Base-by-base conservation (phyloP, 1,140 invertebrate genomes). In the Drosophila subpulchrella region DNA sequence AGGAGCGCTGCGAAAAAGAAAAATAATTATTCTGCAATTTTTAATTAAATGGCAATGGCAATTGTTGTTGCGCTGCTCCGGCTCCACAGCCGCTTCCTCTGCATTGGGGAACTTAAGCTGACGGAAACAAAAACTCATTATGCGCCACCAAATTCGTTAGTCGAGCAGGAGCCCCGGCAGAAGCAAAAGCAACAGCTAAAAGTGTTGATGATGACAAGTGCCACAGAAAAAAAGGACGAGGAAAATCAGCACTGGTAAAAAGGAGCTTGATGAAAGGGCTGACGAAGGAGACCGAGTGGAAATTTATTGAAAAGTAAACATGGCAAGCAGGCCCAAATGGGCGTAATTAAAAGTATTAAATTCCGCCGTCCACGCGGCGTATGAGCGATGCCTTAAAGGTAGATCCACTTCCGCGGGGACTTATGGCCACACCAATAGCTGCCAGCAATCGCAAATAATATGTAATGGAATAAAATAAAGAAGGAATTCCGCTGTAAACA, bases 21-120 rank as follows among this genome's bases (percentile, higher is more conserved):
- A 89, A 81, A 84, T 89, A 89, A 88, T 88, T 88, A 88, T 88
- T 89, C 84, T 89, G 84, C 84, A 88, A 89, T 88, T 88, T 88
- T 88, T 88, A 88, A 88, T 88, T 88, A 88, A 88, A 88, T 89
- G 84, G 83, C 81, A 89, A 84, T 88, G 81, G 84, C 80, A 84
- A 88, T 88, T 80, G 77, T 75, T 83, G 73, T 54, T 88, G 54
- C 61, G 11, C 24, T 15, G 56, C 60, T 54, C 48, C 41, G 34
- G 67, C 15, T 42, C 30, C 51, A 78, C 36, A 57, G 13, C 44
- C 11, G 44, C 50, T 36, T 51, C 30, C 50, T 36, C 15, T 38
- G 53, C 59, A 65, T 53, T 77, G 68, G 60, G 63, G 58, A 88
- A 67, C 83, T 88, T 88, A 88, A 88, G 83, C 83, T 89, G 83